These are phyloP conservation scores for Chesias legatella DNA, from an alignment of 2,888 invertebrate species.

Conservation along the genomic window DNA sequence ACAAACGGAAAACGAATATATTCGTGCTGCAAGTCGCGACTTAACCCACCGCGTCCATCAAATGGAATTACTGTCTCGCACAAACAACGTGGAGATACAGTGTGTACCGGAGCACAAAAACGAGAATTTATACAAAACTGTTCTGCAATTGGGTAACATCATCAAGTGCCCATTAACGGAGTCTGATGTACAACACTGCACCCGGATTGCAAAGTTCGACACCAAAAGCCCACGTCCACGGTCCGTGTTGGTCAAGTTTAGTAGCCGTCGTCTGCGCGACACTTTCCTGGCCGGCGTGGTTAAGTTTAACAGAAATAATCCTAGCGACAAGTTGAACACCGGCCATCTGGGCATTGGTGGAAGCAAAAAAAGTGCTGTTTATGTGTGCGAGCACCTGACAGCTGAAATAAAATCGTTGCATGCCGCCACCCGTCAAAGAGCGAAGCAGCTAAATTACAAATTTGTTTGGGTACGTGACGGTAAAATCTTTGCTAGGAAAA, in stretches of 20 bases:
- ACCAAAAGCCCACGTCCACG: background rate
- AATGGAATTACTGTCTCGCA: slow-evolving; percentile 23
- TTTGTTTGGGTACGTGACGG: slow-evolving; percentile 19
- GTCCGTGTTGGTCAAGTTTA: background rate
- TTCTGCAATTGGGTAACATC: slow-evolving; percentile 21
- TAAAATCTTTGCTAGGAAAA: slow-evolving; percentile 14
- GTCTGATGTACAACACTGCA: slow-evolving; percentile 21
- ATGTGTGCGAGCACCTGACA: background rate
- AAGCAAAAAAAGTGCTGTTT: background rate
- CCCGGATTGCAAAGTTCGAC: slow-evolving; percentile 1
- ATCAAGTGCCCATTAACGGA: slow-evolving; percentile 19
- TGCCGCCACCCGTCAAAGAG: background rate
- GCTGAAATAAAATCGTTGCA: background rate
- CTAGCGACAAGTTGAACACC: slow-evolving; percentile 1
- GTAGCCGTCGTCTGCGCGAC: slow-evolving; percentile 1
- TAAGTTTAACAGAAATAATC: slow-evolving; percentile 2
- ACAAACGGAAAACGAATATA: slow-evolving; percentile 9
- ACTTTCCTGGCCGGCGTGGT: background rate
- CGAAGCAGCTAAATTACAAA: slow-evolving; percentile 10
- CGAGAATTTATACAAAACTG: slow-evolving; percentile 22
- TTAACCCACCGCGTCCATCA: slow-evolving; percentile 13
- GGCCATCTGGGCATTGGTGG: slow-evolving; percentile 1
- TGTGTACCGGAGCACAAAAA: slow-evolving; percentile 27
- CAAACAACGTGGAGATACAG: slow-evolving; percentile 25
- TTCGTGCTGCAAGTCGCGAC: slow-evolving; percentile 5